These are phyloP conservation scores for Pelvicachromis taeniatus DNA, from an alignment of 2,113 vertebrate species.

Conservation along the genomic window DNA sequence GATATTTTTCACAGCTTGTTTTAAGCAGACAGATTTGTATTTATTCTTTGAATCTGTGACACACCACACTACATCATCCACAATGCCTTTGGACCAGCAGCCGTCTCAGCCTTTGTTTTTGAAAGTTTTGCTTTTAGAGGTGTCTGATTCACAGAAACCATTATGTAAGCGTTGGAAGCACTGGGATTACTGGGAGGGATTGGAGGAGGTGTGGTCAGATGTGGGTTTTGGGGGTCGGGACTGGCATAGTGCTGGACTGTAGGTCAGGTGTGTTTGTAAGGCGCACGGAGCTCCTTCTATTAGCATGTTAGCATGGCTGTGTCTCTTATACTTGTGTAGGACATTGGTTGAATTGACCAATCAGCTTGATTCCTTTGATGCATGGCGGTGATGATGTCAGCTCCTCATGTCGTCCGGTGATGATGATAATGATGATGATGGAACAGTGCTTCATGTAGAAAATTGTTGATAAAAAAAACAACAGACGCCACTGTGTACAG, in stretches of 20 bases:
- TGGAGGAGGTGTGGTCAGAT: not conserved
- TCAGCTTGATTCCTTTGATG: not conserved
- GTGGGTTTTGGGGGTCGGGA: not conserved
- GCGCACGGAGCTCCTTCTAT: not conserved
- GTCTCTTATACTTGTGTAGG: not conserved
- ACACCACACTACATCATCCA: conserved; percentile 45
- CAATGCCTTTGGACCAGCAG: conserved; percentile 21
- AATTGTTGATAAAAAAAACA: not conserved
- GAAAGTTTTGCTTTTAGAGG: not conserved
- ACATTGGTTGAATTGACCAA: not conserved
- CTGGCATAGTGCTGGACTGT: not conserved
- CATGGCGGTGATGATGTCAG: not conserved
- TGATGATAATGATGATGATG: not conserved
- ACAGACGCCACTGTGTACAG: not conserved
- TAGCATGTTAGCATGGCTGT: conserved; percentile 22
- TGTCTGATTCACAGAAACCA: not conserved
- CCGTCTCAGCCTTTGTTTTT: not conserved
- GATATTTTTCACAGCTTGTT: not conserved
- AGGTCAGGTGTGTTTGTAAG: not conserved
- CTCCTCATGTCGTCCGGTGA: not conserved
- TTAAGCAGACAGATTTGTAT: not conserved
- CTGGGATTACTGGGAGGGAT: not conserved
- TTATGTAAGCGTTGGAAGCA: not conserved
- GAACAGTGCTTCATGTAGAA: not conserved
- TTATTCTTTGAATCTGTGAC: not conserved